Evolutionary conservation across 2,797 vertebrate genomes (phyloP).

Genomic region (Melanotaenia nigrans): DNA sequence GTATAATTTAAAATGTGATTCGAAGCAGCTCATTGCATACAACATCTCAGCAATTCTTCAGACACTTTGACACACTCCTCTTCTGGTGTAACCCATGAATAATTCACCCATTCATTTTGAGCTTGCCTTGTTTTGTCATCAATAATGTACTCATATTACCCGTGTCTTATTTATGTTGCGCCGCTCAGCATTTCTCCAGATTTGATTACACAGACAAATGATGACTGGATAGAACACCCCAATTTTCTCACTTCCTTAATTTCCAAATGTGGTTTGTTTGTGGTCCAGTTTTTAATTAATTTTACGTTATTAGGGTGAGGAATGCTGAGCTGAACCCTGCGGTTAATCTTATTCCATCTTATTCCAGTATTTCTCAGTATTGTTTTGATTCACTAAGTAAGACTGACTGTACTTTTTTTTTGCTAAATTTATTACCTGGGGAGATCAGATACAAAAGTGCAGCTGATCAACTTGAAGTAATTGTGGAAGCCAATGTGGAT

Average conservation of each 20-base stretch:
- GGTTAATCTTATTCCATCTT: constrained; percentile 7
- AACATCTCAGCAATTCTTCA: constrained; percentile 52
- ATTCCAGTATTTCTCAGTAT: neutral
- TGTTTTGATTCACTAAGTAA: neutral
- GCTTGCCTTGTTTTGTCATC: constrained; percentile 63
- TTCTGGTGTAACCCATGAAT: constrained; percentile 63
- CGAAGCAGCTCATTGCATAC: constrained; percentile 54
- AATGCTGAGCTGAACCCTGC: neutral
- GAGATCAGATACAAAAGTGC: neutral
- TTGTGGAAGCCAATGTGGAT: neutral
- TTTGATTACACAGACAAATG: constrained; percentile 44
- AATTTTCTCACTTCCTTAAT: constrained; percentile 1
- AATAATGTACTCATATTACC: constrained; percentile 64
- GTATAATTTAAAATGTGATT: constrained; percentile 54
- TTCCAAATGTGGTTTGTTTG: neutral
- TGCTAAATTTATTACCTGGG: too few relatives aligned
- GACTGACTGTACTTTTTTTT: neutral
- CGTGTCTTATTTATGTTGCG: constrained; percentile 58
- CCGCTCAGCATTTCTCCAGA: constrained; percentile 44
- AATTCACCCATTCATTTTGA: constrained; percentile 70
- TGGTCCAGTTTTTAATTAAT: neutral
- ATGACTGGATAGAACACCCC: constrained; percentile 23
- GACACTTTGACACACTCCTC: constrained; percentile 44
- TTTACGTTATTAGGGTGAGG: neutral
- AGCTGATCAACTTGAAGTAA: neutral